Evolutionary conservation across 2,797 vertebrate genomes (phyloP), one percentile per base, ranked within the genome.

Genomic region (Chaenodraco wilsoni): DNA sequence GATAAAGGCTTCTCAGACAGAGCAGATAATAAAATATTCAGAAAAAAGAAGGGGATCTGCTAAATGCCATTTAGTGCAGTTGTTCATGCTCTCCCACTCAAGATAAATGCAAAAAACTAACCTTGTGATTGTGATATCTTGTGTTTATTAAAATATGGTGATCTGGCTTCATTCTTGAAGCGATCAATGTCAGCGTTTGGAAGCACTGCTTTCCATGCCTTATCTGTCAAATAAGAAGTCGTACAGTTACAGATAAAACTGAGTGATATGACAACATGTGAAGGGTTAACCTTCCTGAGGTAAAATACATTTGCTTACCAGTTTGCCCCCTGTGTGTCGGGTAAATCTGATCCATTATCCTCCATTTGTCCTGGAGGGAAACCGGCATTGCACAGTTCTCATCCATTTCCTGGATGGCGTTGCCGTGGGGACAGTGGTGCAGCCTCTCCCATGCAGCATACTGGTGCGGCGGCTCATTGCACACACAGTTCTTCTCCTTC

Each of bases 121-220:
- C 93, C 92, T 92, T 90, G 93, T 78, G 86, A 80, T 57, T 80
- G 83, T 88, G 85, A 66, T 79, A 71, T 86, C 54, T 78, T 93
- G 77, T 86, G 89, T 51, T 86, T 86, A 6, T 85, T 91, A 27
- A 84, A 58, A 71, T 87, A 88, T 16, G 81, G 88, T 50, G 82
- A 71, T 78, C 74, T 88, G 63, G 76, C 58, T 58, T 86, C 84
- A 9, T 70, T 90, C 80, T 82, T 92, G 37, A 41, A 83, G 63
- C 64, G 10, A 4, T 91, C 87, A 0, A 15, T 48, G 52, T 85
- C 82, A 0, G 57, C 50, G 62, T 55, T 74, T 11, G 71, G 71
- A 19, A 65, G 65, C 9, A 2, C 48, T 5, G 74, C 74, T 49
- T 74, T 91, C 87, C 87, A 87, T 0, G 83, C 50, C 23, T 78